Conservation (phyloP, 2,797 vertebrate genomes). For the Rhabdophis nuchalis region DNA sequence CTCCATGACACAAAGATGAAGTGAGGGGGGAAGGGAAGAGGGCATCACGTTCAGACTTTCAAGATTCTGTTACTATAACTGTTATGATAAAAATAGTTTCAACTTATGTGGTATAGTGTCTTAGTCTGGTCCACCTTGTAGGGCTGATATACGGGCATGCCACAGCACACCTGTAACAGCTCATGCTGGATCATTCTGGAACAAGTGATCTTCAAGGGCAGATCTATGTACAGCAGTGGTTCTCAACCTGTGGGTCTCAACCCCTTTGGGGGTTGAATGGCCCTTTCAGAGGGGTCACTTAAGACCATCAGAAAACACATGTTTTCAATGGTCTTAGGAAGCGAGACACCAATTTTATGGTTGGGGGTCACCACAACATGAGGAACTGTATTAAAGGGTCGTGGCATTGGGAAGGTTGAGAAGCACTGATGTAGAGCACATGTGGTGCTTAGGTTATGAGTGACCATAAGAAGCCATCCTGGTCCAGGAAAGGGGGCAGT, state of each 20-base stretch:
- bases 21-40: background rate
- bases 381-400: too few relatives aligned
- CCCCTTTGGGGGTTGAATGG: too few relatives aligned
- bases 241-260: too few relatives aligned
- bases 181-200: background rate
- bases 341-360: too few relatives aligned
- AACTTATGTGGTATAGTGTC: background rate
- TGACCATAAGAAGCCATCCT: background rate
- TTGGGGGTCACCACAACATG: too few relatives aligned
- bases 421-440: background rate
- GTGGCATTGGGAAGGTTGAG: too few relatives aligned
- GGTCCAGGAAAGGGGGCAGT: background rate
- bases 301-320: too few relatives aligned
- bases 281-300: too few relatives aligned
- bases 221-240: background rate
- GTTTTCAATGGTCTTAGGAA: too few relatives aligned
- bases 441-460: background rate
- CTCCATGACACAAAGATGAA: background rate
- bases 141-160: background rate
- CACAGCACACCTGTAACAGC: background rate
- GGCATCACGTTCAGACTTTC: background rate
- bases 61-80: background rate
- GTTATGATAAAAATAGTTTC: background rate
- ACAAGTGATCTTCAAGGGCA: background rate
- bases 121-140: background rate